These are phyloP conservation scores for Conus canariensis DNA, from an alignment of 2,888 invertebrate species.

Conservation along the genomic window DNA sequence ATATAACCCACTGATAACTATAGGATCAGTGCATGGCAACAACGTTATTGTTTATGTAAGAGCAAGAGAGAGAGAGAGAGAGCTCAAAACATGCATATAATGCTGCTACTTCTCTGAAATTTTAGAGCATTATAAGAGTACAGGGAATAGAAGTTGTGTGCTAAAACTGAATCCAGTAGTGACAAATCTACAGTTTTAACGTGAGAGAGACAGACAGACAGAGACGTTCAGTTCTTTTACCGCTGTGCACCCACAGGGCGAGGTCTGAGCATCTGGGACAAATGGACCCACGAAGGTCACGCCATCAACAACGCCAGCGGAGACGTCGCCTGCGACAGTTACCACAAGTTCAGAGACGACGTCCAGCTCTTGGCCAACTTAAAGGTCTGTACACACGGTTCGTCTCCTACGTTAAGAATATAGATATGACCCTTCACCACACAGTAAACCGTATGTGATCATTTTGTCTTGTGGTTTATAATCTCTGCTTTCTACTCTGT, in stretches of 20 bases:
- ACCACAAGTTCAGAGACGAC: slow-evolving; percentile 84
- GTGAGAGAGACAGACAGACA: no score
- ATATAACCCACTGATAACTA: background rate
- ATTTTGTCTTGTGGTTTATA: no score
- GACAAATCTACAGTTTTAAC: no score
- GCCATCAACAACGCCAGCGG: slow-evolving; percentile 83
- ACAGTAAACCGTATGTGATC: no score
- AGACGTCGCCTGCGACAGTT: slow-evolving; percentile 85
- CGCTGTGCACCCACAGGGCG: slow-evolving; percentile 56
- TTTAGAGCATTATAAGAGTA: no score
- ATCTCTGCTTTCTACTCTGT: no score
- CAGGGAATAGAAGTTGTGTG: no score
- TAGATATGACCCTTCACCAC: no score
- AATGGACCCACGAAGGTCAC: slow-evolving; percentile 82
- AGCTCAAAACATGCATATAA: background rate
- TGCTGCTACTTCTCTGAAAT: no score
- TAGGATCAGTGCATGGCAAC: background rate
- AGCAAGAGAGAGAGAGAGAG: background rate
- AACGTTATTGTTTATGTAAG: no score
- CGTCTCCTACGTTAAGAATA: slow-evolving; percentile 15
- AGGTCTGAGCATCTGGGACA: slow-evolving; percentile 81
- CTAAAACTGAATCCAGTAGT: no score
- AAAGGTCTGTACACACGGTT: slow-evolving; percentile 73
- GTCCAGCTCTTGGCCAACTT: slow-evolving; percentile 82
- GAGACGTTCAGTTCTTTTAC: no score